phyloP scores from a whole-genome alignment of 2,888 invertebrate genomes.

The Alentia gelatinosa region DNA sequence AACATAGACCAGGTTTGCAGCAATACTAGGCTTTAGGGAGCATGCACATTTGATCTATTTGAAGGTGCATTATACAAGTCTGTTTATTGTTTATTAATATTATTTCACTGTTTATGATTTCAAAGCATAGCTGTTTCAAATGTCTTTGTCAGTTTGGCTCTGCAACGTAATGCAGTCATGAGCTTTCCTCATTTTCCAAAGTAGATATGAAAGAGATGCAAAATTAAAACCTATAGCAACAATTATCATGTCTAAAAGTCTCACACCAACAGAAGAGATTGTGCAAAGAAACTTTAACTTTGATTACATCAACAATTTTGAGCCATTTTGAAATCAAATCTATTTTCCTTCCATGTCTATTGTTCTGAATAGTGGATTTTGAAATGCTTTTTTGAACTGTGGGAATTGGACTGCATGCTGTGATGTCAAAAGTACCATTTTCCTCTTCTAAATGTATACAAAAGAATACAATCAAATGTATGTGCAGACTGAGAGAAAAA shows the following conservation, averaged over 20 bases:
- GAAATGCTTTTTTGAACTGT: too few species aligned
- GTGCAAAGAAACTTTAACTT: background rate
- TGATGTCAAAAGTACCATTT: too few species aligned
- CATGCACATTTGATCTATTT: background rate
- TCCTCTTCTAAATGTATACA: too few species aligned
- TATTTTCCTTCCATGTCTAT: slow-evolving; percentile 15
- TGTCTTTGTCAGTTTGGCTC: background rate
- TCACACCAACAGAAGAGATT: background rate
- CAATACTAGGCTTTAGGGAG: background rate
- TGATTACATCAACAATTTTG: background rate
- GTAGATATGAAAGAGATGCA: background rate
- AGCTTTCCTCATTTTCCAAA: background rate
- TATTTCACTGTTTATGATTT: background rate
- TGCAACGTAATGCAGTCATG: background rate
- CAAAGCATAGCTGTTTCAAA: background rate
- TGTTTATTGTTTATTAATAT: background rate
- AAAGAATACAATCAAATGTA: too few species aligned
- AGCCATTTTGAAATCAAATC: background rate
- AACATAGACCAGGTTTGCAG: too few species aligned
- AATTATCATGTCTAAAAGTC: background rate
- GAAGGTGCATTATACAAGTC: background rate
- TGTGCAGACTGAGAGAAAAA: too few species aligned
- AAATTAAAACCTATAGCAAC: background rate
- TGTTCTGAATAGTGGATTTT: background rate
- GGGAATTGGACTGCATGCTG: too few species aligned